Base-by-base conservation (phyloP, 2,888 invertebrate genomes). In the Rhynchonema sp. region DNA sequence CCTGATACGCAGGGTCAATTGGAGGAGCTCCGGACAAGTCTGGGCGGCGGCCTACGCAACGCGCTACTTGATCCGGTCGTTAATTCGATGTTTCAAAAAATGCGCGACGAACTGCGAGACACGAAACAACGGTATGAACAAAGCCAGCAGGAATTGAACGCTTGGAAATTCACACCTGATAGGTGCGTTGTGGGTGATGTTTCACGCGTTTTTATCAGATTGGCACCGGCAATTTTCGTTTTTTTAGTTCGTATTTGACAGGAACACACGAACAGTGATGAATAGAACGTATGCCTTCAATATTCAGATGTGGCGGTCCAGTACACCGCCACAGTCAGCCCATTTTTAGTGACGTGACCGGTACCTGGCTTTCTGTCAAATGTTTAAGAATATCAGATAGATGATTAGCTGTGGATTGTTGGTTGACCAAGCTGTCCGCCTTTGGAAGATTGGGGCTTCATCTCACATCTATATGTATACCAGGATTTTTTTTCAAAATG, bases 81-180 rank as follows among this genome's bases (percentile, higher is more conserved):
- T 52, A 94, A 94, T 78, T 82, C 91, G 66, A 81, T 94, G 63
- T 84, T 94, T 70, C 84, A 90, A 74, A 84, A 86, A 73, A 80
- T 96, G 72, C 84, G 87, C 69, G 84, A 86, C 74, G 94, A 96
- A 75, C 78, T 94, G 64, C 84, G 87, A 62, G 82, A 85, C 58
- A 86, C 87, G 26, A 86, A 87, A 74, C 85, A 87, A 59, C 85
- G 87, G 73, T 79, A 92, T 66, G 92, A 94, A 74, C 92, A 94
- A 76, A 91, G 91, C 25, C 94, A 94, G 76, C 91, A 89, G 76
- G 96, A 96, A 79, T 79, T 96, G 55, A 86, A 88, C 60, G 94
- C 96, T 1, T 96, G 94, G 92, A 96, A 96, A 77, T 96, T 96
- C 76, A 94, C 94, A 22, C 91, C 94, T n/a, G 96, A 96, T 76